Evolutionary conservation across 2,797 vertebrate species (phyloP).

Genomic region (Peromyscus aztecus): DNA sequence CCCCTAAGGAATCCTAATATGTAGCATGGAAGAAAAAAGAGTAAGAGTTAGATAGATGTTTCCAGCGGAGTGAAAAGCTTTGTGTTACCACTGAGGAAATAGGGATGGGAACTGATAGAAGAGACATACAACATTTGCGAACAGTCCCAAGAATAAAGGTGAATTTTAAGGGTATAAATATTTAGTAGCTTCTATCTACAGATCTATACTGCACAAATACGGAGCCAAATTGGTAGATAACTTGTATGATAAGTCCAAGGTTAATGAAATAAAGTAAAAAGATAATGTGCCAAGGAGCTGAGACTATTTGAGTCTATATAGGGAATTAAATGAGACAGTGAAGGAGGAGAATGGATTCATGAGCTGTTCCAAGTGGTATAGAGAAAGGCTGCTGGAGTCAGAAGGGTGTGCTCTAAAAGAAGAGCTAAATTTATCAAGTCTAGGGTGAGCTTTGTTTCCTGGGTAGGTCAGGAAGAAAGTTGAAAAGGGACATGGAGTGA

Average conservation of each 20-base stretch:
- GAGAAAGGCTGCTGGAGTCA: neutral
- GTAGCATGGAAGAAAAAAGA: neutral
- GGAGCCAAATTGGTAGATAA: neutral
- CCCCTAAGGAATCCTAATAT: neutral
- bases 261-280: neutral
- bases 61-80: conserved; percentile 14
- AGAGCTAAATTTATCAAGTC: conserved; percentile 5
- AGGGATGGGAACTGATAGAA: neutral
- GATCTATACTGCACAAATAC: neutral
- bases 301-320: neutral
- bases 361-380: neutral
- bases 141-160: neutral
- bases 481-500: neutral
- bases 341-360: neutral
- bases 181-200: neutral
- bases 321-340: neutral
- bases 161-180: neutral
- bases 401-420: neutral
- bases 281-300: neutral
- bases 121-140: neutral
- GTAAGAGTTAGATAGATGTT: neutral
- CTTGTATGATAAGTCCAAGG: neutral
- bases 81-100: conserved; percentile 7
- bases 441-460: neutral
- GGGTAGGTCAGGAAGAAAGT: neutral